Percentiles rank a stretch among this genome's conserved stretches.
Evolutionary conservation across 2,888 invertebrate species (phyloP).

Genomic region (Eumacrocentrus americanus): DNA sequence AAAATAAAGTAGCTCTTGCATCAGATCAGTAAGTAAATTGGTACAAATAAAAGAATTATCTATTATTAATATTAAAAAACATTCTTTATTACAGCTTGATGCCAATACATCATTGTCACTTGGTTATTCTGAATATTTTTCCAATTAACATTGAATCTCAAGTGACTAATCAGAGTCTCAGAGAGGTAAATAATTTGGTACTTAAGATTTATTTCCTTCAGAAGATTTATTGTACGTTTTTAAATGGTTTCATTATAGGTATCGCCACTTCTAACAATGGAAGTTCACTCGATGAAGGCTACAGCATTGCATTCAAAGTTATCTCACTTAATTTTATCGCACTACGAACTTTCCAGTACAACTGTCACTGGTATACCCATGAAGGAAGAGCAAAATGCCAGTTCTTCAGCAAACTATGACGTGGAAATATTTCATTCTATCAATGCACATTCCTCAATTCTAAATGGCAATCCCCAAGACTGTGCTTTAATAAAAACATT

Average conservation of each 20-base stretch:
- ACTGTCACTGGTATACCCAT: conserved; percentile 99
- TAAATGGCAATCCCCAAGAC: conserved; percentile 71
- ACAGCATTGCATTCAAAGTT: conserved; percentile 76
- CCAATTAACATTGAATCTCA: conserved; percentile 81
- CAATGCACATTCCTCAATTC: conserved; percentile 82
- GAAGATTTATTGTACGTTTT: neutral
- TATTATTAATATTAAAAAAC: conserved; percentile 13
- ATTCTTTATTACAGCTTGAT: conserved; percentile 65
- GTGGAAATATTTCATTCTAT: conserved; percentile 94
- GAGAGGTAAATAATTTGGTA: conserved; percentile 64
- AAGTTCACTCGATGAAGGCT: conserved; percentile 81
- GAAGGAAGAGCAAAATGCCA: conserved; percentile 99
- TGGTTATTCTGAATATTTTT: conserved; percentile 87
- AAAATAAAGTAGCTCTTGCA: conserved; percentile 74
- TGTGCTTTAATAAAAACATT: conserved; percentile 70
- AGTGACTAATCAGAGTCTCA: conserved; percentile 74
- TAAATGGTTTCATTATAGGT: conserved; percentile 62
- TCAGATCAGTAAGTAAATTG: conserved; percentile 67
- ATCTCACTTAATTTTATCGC: conserved; percentile 78
- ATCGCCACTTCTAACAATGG: conserved; percentile 75
- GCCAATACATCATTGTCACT: conserved; percentile 84
- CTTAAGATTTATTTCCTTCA: too few relatives aligned
- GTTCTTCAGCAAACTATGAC: conserved; percentile 97
- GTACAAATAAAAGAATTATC: neutral
- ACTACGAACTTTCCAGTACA: conserved; percentile 92